Evolutionary conservation across 1,140 invertebrate species (phyloP), one percentile per base, ranked within the genome.

Genomic region (Thaumatotibia leucotreta): DNA sequence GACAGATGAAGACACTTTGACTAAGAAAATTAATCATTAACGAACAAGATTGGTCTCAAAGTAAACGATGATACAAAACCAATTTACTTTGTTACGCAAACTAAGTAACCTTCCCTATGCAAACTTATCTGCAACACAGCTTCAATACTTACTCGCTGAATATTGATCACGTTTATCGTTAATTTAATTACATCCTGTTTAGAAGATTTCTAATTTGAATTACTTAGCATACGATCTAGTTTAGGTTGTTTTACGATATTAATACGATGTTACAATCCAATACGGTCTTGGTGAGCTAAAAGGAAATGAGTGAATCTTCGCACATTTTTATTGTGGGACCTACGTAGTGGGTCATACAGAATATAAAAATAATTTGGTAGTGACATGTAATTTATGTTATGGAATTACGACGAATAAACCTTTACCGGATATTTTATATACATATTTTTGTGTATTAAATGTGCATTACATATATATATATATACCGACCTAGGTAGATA

Each of bases 41-140:
- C 39, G 24, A 67, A 50, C 3, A 27, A 45, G 27, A 33, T 33
- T 27, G 32, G 10, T 31, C 20, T 20, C 22, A 10, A 20, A 33
- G 61, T 33, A 62, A 62, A 62, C 14, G 24, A 31, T 22, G 61
- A 20, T 10, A 31, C 61, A 32, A 20, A 66, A 39, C 24, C 54
- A 58, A 66, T 66, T 66, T 66, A 45, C 64, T 35, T 66, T 62
- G 61, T 62, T 62, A 33, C 31, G 32, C 32, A 62, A 62, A 20
- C 61, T 10, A 24, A 39, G 9, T 39, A 24, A 14, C 23, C 52
- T 29, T 58, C 52, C 52, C 52, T 58, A 29, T n/a, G 24, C 23
- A 58, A 58, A 58, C 27, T 29, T 45, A 20, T 39, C 35, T 54
- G 50, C 50, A n/a, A 11, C 50, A 11, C 22, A 27, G 50, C 50